A percentile compares a stretch with the other conserved stretches of the same genome.
These are phyloP conservation scores for Cantharis rufa DNA, from an alignment of 2,888 invertebrate genomes.

Conservation along the genomic window DNA sequence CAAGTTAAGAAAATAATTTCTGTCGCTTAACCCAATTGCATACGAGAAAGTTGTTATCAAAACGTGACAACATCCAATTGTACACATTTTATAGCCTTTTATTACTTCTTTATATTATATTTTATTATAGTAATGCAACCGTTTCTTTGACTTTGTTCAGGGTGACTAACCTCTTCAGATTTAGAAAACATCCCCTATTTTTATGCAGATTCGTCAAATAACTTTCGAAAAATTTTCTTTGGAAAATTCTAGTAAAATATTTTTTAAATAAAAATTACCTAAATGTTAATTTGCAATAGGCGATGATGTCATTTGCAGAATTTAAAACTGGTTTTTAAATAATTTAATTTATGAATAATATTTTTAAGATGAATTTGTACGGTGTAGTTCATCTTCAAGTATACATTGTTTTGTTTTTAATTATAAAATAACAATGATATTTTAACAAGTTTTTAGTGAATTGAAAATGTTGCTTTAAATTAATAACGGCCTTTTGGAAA, in stretches of 20 bases:
- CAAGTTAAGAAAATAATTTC: neutral
- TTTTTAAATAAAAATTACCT: neutral
- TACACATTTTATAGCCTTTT: neutral
- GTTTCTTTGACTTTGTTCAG: neutral
- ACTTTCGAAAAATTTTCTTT: neutral
- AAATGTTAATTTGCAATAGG: neutral
- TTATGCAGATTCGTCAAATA: neutral
- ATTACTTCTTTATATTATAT: neutral
- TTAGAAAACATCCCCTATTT: neutral
- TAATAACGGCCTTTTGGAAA: slow-evolving; percentile 27
- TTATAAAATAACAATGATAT: neutral
- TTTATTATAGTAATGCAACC: neutral
- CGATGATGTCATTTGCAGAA: neutral
- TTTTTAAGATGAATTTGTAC: neutral
- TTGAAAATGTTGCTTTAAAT: slow-evolving; percentile 9
- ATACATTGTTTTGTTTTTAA: neutral
- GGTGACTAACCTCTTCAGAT: neutral
- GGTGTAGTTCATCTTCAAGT: neutral
- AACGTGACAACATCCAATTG: neutral
- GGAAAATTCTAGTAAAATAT: neutral
- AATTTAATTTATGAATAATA: neutral
- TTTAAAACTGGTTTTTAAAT: neutral
- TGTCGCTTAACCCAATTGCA: neutral
- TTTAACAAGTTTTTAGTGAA: neutral
- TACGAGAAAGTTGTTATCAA: neutral